phyloP scores from a whole-genome alignment of 2,888 invertebrate species.

The Latrodectus hesperus region DNA sequence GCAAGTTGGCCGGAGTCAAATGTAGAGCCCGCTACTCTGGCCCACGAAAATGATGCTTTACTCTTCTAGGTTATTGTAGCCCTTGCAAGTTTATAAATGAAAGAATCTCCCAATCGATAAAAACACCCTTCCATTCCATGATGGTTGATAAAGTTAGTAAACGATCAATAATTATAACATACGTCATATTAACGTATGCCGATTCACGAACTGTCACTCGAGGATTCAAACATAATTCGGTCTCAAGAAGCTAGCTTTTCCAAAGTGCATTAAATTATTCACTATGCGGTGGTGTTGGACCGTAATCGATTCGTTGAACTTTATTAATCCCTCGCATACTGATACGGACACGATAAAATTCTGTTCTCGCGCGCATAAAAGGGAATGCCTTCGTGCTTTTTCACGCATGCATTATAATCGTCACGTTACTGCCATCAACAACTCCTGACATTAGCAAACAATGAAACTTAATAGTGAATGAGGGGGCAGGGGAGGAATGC shows the following conservation, averaged over 20 bases:
- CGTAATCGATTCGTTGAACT: constrained; percentile 6
- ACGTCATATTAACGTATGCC: background rate
- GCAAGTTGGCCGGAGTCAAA: no score
- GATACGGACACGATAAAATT: background rate
- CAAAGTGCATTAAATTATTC: background rate
- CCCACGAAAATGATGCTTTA: no score
- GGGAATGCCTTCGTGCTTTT: constrained; percentile 34
- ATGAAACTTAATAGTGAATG: constrained; percentile 50
- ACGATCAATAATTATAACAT: background rate
- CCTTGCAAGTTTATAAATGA: no score
- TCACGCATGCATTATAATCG: constrained; percentile 27
- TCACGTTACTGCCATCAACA: constrained; percentile 27
- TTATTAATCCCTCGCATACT: background rate
- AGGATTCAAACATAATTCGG: background rate
- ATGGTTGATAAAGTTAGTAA: no score
- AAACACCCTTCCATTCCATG: no score
- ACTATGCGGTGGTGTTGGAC: background rate
- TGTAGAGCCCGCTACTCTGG: no score
- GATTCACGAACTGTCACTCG: background rate
- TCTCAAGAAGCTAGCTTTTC: background rate
- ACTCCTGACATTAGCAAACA: constrained; percentile 61
- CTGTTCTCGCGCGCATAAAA: constrained; percentile 23
- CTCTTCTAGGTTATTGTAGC: no score
- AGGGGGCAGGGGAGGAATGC: constrained; percentile 26
- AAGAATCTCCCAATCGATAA: no score